phyloP scores from a whole-genome alignment of 2,113 vertebrate species.

The Isurus oxyrinchus region DNA sequence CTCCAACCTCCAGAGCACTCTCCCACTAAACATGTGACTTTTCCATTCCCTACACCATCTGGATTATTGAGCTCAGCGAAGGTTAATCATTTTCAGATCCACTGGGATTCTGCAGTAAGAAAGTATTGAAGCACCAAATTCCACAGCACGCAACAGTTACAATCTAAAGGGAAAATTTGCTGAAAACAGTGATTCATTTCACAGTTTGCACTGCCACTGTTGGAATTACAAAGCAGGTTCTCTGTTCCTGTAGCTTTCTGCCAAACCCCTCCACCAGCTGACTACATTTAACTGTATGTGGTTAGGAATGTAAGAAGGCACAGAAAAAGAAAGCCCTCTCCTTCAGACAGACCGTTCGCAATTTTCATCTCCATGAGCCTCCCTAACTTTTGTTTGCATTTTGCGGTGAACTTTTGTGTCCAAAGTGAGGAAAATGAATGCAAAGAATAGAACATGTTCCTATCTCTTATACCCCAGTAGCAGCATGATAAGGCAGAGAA shows the following conservation, averaged over 20 bases:
- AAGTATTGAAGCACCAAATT: not conserved
- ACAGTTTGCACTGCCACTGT: not conserved
- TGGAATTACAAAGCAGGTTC: not conserved
- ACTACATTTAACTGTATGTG: not conserved
- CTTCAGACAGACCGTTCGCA: not conserved
- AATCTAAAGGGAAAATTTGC: not conserved
- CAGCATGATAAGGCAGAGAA: not conserved
- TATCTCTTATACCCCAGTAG: not conserved
- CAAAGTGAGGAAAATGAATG: not conserved
- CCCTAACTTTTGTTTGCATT: not conserved
- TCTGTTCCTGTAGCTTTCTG: too few species aligned
- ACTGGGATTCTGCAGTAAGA: not conserved
- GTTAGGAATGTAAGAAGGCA: not conserved
- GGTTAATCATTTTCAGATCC: not conserved
- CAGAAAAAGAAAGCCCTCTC: not conserved
- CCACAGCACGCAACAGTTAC: not conserved
- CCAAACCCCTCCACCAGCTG: not conserved
- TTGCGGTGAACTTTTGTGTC: not conserved
- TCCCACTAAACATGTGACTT: not conserved
- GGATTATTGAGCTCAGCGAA: not conserved
- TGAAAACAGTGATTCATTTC: not conserved
- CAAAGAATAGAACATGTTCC: not conserved
- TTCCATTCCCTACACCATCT: slow-evolving; percentile 16
- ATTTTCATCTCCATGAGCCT: not conserved
- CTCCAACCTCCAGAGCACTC: not conserved